Evolutionary conservation across 2,797 vertebrate species (phyloP).

Genomic region (Tapirus indicus): DNA sequence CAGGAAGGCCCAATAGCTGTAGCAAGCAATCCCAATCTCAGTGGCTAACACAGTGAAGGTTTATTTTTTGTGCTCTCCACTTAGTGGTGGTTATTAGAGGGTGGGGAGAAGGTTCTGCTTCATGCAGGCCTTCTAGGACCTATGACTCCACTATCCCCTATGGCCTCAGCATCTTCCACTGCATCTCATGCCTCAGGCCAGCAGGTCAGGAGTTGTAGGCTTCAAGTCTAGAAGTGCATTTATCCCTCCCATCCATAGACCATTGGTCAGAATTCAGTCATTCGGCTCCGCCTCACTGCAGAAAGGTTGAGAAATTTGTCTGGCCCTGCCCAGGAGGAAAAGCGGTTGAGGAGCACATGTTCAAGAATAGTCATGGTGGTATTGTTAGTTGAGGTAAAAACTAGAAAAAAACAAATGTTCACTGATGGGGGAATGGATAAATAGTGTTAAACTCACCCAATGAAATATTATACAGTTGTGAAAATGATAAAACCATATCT

Average conservation of each 20-base stretch:
- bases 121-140: not conserved
- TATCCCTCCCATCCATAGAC: not conserved
- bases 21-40: not conserved
- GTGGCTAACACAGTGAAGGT: not conserved
- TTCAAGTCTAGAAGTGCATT: not conserved
- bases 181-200: not conserved
- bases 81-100: not conserved
- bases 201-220: not conserved
- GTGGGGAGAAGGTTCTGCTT: not conserved
- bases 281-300: not conserved
- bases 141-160: not conserved
- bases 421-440: not conserved
- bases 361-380: not conserved
- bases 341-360: not conserved
- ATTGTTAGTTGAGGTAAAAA: not conserved
- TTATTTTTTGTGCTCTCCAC: not conserved
- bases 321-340: not conserved
- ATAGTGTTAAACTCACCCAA: not conserved
- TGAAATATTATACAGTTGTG: not conserved
- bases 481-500: not conserved
- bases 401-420: not conserved
- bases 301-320: not conserved
- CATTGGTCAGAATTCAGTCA: not conserved
- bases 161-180: not conserved
- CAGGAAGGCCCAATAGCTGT: not conserved